Conservation (phyloP, 2,888 invertebrate genomes). For the Dolichopus griseipennis region DNA sequence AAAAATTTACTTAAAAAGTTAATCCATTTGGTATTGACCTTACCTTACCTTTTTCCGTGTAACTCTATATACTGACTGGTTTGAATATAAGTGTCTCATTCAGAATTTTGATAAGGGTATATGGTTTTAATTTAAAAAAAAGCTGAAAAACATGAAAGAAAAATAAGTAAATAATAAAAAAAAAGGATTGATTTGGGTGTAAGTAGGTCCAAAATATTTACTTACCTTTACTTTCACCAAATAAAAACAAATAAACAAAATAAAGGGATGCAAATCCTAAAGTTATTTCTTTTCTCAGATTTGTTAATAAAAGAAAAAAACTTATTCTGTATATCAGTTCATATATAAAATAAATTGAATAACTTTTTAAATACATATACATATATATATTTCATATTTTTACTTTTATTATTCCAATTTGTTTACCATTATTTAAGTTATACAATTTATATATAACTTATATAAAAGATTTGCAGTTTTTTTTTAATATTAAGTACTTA, state of each 20-base stretch:
- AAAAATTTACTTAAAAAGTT: not conserved
- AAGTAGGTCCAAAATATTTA: not conserved
- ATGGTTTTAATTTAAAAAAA: not conserved
- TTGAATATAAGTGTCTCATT: not conserved
- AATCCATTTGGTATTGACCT: not conserved
- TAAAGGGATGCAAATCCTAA: too few species aligned
- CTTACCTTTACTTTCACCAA: not conserved
- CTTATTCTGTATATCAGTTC: too few species aligned
- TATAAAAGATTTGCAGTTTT: too few species aligned
- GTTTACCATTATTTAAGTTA: too few species aligned
- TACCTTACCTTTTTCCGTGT: not conserved
- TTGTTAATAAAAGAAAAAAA: too few species aligned
- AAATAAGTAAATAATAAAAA: not conserved
- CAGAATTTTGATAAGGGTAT: not conserved
- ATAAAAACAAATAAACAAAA: not conserved
- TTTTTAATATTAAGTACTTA: too few species aligned
- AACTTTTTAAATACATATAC: not conserved
- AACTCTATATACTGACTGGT: too few species aligned
- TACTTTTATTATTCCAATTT: too few species aligned
- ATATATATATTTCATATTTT: too few species aligned
- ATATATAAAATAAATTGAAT: too few species aligned
- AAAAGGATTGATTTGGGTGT: slow-evolving; percentile 6
- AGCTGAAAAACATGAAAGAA: too few species aligned
- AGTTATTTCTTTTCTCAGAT: not conserved
- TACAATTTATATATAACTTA: too few species aligned